These are phyloP conservation scores for Acanthurus lineatus DNA, from an alignment of 2,797 vertebrate species.

Conservation along the genomic window DNA sequence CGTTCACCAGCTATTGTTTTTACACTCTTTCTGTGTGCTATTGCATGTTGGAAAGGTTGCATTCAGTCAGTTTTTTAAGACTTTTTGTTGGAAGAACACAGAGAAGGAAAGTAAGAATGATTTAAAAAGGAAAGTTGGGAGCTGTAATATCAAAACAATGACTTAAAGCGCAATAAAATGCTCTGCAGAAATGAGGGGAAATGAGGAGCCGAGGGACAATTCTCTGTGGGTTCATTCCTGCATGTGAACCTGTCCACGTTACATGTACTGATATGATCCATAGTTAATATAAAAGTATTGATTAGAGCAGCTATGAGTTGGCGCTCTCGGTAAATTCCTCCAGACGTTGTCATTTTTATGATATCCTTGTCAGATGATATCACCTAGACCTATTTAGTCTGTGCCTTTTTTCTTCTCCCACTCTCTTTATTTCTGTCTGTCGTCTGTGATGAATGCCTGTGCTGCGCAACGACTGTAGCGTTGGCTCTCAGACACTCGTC, in stretches of 20 bases:
- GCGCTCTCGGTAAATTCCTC: background rate
- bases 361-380: too few species aligned
- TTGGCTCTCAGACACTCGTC: slow-evolving; percentile 52
- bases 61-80: background rate
- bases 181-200: too few species aligned
- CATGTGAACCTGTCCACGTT: background rate
- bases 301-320: background rate
- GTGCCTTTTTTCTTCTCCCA: background rate
- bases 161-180: too few species aligned
- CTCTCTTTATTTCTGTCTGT: slow-evolving; percentile 1
- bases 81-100: background rate
- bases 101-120: background rate
- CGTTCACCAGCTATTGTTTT: background rate
- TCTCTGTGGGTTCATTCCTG: too few species aligned
- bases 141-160: too few species aligned
- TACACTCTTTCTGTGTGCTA: background rate
- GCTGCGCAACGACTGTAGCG: slow-evolving; percentile 17
- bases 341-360: background rate
- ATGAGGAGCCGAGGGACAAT: too few species aligned
- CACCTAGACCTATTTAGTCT: background rate
- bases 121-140: background rate
- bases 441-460: slow-evolving; percentile 42
- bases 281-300: too few species aligned
- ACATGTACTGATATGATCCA: background rate
- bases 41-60: background rate